Base-by-base conservation (phyloP, 2,113 vertebrate genomes). In the Corythaeola cristata region DNA sequence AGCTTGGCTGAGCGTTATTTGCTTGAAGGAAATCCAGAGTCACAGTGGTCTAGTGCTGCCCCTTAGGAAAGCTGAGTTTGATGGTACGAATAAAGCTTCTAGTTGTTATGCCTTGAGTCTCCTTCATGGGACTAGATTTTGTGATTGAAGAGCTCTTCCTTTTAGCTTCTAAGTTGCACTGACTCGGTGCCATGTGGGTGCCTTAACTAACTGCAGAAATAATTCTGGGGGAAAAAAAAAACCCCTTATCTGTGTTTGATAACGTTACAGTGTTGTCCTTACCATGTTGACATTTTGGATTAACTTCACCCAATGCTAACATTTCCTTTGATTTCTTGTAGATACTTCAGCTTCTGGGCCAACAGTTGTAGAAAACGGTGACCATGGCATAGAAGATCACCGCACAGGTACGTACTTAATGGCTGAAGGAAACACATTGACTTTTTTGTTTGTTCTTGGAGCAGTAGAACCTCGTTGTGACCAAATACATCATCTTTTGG, bases 351-450 rank as follows among this genome's bases (percentile, higher is more conserved):
- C 96, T 76, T 94, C 97, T 30, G 96, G 98, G 91, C 86, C 97
- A 27, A 83, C 83, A n/a, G 92, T 98, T 68, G 88, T 98, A 63
- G 98, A 99, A 96, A 99, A 99, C 4, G 99, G 99, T 26, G 98
- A 99, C 93, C 98, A 99, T 56, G 98, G 98, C 52, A 94, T 97
- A 88, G 98, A 97, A 92, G 98, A 71, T 30, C 91, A 74, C 19
- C 37, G 2, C 47, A 21, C 94, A 96, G 98, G 98, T 98, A 94
- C 35, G 98, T 94, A 37, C 55, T 21, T 5, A 0, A 1, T 22
- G 41, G 16, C 44, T 44, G 79, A 16, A 23, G 28, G 64, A 15
- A 2, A 8, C 37, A 1, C 0, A 0, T 20, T 1, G 0, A 1
- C 27, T 33, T 5, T 27, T 44, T 6, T 37, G 0, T 4, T 24